Base-by-base conservation (phyloP, 1,140 invertebrate genomes). In the Colletes gigas region DNA sequence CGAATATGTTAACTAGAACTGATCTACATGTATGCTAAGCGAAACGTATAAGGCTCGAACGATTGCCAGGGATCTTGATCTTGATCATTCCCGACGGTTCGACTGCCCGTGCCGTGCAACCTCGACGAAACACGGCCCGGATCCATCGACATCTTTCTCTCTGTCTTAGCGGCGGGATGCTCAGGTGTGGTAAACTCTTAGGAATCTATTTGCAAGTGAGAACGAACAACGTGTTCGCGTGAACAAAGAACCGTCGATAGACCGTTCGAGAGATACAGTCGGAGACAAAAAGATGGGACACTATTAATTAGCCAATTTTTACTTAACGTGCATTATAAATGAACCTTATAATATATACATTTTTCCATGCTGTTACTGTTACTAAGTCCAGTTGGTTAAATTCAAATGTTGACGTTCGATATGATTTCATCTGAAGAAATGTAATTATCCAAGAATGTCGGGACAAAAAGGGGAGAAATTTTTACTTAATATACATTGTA, bases 131-230 rank as follows among this genome's bases (percentile, higher is more conserved):
- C 69, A 78, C 60, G 41, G 77, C 50, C 68, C 15, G 77, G 60
- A 73, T 79, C 62, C 77, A 66, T 79, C 77, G 68, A 55, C 77
- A 54, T 78, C 52, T 79, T 79, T 79, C 52, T 79, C 77, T 73
- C 52, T 47, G 63, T 69, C 60, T 14, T 9, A 4, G 59, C 39
- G 77, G 50, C 41, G 19, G 12, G 60, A 55, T 54, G 10, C 19
- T 66, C 50, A 63, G 59, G n/a, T 78, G 67, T 71, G 19, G 50
- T 50, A 54, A 66, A 65, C 52, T 30, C 60, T 17, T 52, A 10
- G 19, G 60, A 73, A 79, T 73, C 60, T 73, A 79, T 79, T 79
- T 79, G 60, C 77, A 79, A 79, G 77, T 73, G 70, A 73, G 70
- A 78, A 78, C 68, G 69, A 63, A 65, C 59, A 78, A 44, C 76